Percentiles rank a stretch among this genome's conserved stretches.
These are phyloP conservation scores for Diarsia rubi DNA, from an alignment of 2,888 invertebrate species.

Conservation along the genomic window DNA sequence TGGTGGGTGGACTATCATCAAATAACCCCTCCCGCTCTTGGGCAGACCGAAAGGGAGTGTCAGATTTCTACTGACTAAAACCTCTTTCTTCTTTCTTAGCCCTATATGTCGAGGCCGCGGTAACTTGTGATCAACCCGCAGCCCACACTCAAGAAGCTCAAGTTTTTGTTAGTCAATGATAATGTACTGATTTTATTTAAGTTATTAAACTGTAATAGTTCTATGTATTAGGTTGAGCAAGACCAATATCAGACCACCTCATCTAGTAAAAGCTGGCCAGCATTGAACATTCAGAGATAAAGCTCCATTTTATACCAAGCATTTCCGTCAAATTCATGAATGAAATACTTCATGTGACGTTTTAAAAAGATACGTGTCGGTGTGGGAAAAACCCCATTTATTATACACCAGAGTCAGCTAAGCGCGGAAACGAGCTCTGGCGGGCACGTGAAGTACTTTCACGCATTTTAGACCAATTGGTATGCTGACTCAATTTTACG, in stretches of 20 bases:
- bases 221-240: background rate
- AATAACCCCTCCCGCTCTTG: too few species aligned
- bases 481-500: constrained; percentile 50
- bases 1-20: too few species aligned
- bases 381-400: constrained; percentile 85
- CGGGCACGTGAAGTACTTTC: constrained; percentile 69
- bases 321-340: constrained; percentile 71
- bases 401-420: constrained; percentile 82
- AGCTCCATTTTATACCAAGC: background rate
- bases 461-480: constrained; percentile 75
- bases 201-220: too few species aligned
- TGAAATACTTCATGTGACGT: constrained; percentile 71
- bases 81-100: too few species aligned
- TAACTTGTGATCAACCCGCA: too few species aligned
- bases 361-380: constrained; percentile 77
- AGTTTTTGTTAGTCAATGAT: too few species aligned
- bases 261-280: background rate
- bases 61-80: too few species aligned
- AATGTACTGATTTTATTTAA: too few species aligned
- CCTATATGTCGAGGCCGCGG: too few species aligned
- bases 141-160: too few species aligned
- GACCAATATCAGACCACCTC: background rate
- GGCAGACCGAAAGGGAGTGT: too few species aligned
- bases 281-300: background rate
- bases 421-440: constrained; percentile 74